A percentile compares a stretch with the other conserved stretches of the same genome.
phyloP scores from a whole-genome alignment of 1,140 invertebrate species.

The Pararge aegeria region DNA sequence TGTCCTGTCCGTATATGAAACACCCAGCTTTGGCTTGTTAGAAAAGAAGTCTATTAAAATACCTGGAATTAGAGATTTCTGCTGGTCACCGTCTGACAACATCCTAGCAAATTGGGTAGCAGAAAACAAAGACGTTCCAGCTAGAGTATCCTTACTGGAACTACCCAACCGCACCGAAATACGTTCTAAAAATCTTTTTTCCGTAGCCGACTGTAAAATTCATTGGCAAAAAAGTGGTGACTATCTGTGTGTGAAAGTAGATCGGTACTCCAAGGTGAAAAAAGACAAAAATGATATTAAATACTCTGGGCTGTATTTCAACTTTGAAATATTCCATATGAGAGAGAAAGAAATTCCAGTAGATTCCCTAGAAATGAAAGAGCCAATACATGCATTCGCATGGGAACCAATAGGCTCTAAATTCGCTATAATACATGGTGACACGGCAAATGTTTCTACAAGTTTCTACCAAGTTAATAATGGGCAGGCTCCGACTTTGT shows the following conservation, averaged over 20 bases:
- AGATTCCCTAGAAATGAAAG: conserved; percentile 97
- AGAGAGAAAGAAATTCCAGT: conserved; percentile 98
- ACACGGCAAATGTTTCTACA: conserved; percentile 92
- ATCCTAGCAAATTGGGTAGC: conserved; percentile 99
- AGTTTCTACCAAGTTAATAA: conserved; percentile 96
- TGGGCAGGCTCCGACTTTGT: conserved; percentile 91
- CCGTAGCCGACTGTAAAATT: conserved; percentile 98
- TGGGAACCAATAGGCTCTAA: conserved; percentile 99
- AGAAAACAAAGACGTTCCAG: conserved; percentile 95
- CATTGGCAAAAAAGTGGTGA: conserved; percentile 99
- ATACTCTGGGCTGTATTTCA: conserved; percentile 98
- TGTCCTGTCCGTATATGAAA: conserved; percentile 96
- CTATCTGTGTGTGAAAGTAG: conserved; percentile 98
- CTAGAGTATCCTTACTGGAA: conserved; percentile 91
- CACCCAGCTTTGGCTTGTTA: conserved; percentile 94
- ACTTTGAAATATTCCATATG: conserved; percentile 99
- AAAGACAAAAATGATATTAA: conserved; percentile 94
- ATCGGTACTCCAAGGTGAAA: conserved; percentile 96
- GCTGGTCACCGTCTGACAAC: conserved; percentile 98
- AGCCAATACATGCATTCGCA: conserved; percentile 96
- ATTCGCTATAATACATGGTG: conserved; percentile 98
- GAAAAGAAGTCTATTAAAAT: conserved; percentile 98
- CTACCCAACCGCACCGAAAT: conserved; percentile 93
- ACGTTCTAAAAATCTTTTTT: conserved; percentile 98
- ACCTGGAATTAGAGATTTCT: conserved; percentile 94